Evolutionary conservation across 2,797 vertebrate genomes (phyloP).

Genomic region (Lithobates pipiens): DNA sequence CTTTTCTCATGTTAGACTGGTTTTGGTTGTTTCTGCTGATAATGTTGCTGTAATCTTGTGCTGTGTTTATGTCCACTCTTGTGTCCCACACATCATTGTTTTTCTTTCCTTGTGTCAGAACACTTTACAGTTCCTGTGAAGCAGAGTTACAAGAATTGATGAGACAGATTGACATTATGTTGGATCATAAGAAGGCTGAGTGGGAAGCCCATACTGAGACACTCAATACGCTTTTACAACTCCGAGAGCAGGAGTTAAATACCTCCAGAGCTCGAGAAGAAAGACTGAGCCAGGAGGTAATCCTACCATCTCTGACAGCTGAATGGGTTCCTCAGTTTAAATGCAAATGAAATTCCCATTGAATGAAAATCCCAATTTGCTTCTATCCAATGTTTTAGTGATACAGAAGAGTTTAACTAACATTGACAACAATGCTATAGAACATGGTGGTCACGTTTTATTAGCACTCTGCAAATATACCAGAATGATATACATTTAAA

Average conservation of each 20-base stretch:
- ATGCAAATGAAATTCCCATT: too few species aligned
- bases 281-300: constrained; percentile 75
- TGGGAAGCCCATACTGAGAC: constrained; percentile 78
- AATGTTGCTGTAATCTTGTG: too few species aligned
- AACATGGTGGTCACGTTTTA: too few species aligned
- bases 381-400: too few species aligned
- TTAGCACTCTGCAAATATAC: too few species aligned
- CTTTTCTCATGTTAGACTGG: too few species aligned
- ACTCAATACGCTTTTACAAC: constrained; percentile 73
- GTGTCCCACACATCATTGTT: background rate
- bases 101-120: constrained; percentile 54
- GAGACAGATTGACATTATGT: constrained; percentile 84
- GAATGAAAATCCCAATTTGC: background rate
- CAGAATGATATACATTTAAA: too few species aligned
- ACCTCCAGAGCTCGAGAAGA: constrained; percentile 70
- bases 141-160: constrained; percentile 82
- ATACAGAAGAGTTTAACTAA: too few species aligned
- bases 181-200: constrained; percentile 79
- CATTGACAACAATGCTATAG: too few species aligned
- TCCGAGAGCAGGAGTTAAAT: constrained; percentile 75
- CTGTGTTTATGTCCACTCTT: background rate
- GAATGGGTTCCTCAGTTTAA: background rate
- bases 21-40: too few species aligned
- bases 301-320: background rate
- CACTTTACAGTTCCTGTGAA: constrained; percentile 78